Conservation (phyloP, 2,113 vertebrate genomes). For the Bettongia penicillata region DNA sequence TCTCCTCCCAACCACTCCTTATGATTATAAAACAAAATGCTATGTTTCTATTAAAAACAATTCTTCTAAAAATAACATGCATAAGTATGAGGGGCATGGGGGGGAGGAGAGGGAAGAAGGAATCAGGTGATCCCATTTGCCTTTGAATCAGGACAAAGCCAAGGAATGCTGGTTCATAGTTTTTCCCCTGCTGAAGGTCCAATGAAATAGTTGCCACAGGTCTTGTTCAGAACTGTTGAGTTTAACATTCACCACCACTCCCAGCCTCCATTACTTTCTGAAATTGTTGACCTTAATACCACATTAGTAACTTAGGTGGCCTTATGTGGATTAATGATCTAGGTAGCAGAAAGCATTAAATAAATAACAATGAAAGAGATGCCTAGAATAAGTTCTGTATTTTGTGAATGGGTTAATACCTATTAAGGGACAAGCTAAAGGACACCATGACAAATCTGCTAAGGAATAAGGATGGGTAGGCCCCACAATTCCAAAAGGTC, state of each 20-base stretch:
- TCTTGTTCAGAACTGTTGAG: background rate
- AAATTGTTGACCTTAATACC: constrained; percentile 16
- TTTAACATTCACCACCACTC: background rate
- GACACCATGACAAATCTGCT: background rate
- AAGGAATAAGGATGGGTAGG: background rate
- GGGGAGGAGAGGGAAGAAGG: background rate
- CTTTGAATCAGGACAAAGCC: constrained; percentile 4
- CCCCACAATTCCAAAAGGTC: background rate
- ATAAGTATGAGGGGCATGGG: background rate
- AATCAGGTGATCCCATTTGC: constrained; percentile 59
- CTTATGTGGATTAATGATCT: background rate
- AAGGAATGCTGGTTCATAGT: background rate
- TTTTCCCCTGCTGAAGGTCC: background rate
- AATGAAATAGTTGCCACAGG: background rate
- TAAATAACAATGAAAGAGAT: background rate
- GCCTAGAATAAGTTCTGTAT: background rate
- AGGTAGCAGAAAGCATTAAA: background rate
- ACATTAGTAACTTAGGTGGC: background rate
- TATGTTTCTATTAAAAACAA: constrained; percentile 73
- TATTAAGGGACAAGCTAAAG: background rate
- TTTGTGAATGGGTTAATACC: background rate
- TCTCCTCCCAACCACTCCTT: background rate
- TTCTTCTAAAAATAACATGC: constrained; percentile 68
- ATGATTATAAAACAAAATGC: constrained; percentile 72
- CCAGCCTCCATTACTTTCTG: background rate